These are phyloP conservation scores for Clamator glandarius DNA, from an alignment of 2,797 vertebrate species.

Conservation along the genomic window DNA sequence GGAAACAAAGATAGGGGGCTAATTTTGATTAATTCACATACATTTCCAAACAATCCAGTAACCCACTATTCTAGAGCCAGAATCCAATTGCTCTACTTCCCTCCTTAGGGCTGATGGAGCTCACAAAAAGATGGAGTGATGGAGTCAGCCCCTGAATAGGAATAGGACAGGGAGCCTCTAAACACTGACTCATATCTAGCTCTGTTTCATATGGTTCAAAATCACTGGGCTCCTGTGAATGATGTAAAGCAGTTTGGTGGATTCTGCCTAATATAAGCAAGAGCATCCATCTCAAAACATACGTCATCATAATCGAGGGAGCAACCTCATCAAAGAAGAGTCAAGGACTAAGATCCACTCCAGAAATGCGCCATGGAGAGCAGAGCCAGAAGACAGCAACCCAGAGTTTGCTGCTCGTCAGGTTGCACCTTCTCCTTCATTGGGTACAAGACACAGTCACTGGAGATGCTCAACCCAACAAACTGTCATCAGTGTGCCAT, in stretches of 20 bases:
- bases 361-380: neutral
- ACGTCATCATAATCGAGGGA: neutral
- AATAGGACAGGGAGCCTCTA: neutral
- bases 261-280: neutral
- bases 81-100: neutral
- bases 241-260: neutral
- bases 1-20: neutral
- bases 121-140: neutral
- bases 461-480: neutral
- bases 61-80: neutral
- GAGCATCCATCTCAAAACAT: neutral
- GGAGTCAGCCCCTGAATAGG: neutral
- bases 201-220: neutral
- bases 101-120: neutral
- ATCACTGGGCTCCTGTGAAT: neutral
- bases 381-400: neutral
- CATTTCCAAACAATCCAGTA: neutral
- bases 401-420: neutral
- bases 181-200: neutral
- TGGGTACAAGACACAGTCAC: neutral
- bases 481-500: neutral
- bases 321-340: neutral
- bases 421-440: neutral
- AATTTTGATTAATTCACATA: conserved; percentile 16
- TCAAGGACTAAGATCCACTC: neutral